phyloP scores from a whole-genome alignment of 2,113 vertebrate species.

The Oreochromis spilurus region DNA sequence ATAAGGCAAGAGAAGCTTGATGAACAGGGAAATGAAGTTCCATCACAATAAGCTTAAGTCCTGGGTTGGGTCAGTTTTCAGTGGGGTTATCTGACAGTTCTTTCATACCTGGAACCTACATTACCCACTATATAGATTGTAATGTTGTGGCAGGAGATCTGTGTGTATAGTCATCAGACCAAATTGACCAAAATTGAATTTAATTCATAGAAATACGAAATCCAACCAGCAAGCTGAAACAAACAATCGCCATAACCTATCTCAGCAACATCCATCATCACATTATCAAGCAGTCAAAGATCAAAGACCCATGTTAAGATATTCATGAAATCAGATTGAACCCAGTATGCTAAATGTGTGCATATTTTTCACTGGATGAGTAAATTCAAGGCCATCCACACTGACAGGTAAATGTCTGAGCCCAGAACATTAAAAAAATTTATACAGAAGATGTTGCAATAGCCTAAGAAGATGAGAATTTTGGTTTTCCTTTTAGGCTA shows the following conservation, averaged over 20 bases:
- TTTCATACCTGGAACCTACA: background rate
- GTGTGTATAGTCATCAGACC: background rate
- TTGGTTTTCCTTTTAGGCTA: background rate
- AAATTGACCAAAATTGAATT: background rate
- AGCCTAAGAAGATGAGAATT: background rate
- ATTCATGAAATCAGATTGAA: background rate
- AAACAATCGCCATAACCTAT: background rate
- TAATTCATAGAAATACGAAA: background rate
- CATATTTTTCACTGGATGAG: background rate
- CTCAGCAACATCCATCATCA: background rate
- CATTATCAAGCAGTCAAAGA: background rate
- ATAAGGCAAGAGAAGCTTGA: background rate
- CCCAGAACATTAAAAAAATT: background rate
- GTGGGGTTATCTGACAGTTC: background rate
- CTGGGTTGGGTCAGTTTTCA: background rate
- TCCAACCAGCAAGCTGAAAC: background rate
- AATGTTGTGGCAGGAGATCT: background rate
- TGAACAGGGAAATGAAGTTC: background rate
- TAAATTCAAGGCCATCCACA: background rate
- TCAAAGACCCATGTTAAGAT: background rate
- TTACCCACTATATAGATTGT: background rate
- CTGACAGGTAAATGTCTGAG: background rate
- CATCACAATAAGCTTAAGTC: background rate
- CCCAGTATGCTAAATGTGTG: background rate
- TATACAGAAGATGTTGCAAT: background rate